phyloP scores from a whole-genome alignment of 2,797 vertebrate species.

The Okamejei kenojei region DNA sequence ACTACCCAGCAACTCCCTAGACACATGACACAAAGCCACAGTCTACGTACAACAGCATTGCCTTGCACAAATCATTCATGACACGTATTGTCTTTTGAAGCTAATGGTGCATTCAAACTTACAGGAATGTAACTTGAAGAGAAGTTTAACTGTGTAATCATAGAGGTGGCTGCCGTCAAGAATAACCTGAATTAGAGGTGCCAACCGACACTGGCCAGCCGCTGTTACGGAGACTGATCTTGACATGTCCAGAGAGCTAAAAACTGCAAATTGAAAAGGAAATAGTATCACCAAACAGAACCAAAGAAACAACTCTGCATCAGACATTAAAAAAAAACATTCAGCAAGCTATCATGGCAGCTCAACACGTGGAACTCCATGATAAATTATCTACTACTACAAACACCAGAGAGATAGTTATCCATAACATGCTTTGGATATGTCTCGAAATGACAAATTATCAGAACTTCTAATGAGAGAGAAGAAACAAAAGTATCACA shows the following conservation, averaged over 20 bases:
- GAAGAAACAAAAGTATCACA: neutral
- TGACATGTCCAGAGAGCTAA: slow-evolving; percentile 87
- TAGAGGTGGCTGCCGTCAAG: slow-evolving; percentile 96
- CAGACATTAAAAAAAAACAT: too few relatives aligned
- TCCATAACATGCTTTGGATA: neutral
- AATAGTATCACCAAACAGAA: neutral
- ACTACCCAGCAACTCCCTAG: neutral
- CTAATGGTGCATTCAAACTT: slow-evolving; percentile 51
- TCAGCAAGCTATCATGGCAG: neutral
- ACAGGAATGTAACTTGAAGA: slow-evolving; percentile 95
- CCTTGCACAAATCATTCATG: too few relatives aligned
- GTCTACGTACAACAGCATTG: neutral
- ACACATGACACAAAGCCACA: neutral
- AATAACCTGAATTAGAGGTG: slow-evolving; percentile 91
- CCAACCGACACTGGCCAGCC: slow-evolving; percentile 86
- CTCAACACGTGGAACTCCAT: neutral
- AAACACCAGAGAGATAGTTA: neutral
- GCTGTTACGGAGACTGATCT: slow-evolving; percentile 87
- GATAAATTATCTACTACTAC: neutral
- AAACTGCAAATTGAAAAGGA: slow-evolving; percentile 61
- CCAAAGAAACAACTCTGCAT: neutral
- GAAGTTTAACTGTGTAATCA: slow-evolving; percentile 88
- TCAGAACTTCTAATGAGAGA: neutral
- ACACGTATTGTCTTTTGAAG: neutral
- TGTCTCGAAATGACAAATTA: neutral